Conservation (phyloP, 1,140 invertebrate species). For the Drosophila arawakana region DNA sequence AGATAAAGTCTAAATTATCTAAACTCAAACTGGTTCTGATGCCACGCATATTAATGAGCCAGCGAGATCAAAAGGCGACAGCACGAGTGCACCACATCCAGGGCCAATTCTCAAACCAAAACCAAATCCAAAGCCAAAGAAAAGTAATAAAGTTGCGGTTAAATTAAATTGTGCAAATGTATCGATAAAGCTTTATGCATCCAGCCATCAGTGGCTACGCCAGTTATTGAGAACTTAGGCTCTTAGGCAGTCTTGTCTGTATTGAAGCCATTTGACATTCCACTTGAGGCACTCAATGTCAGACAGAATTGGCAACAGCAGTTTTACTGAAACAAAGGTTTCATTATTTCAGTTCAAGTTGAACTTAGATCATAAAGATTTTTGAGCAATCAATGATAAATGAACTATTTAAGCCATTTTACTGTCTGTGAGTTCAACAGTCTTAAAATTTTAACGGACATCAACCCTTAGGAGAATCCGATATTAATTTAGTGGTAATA, state of each 20-base stretch:
- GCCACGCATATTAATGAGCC: conserved; percentile 76
- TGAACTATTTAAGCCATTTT: too few species aligned
- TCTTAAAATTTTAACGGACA: too few species aligned
- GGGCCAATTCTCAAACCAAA: not conserved
- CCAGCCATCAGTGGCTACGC: conserved; percentile 5
- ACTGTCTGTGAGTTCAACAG: too few species aligned
- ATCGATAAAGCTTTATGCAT: conserved; percentile 73
- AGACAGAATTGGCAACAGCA: too few species aligned
- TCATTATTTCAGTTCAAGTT: too few species aligned
- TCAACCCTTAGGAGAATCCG: too few species aligned
- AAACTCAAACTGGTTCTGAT: conserved; percentile 76
- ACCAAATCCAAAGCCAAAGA: conserved; percentile 36
- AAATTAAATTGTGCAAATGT: conserved; percentile 81
- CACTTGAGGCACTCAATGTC: too few species aligned
- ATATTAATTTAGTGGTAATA: too few species aligned
- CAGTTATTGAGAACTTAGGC: not conserved
- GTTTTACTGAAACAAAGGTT: too few species aligned
- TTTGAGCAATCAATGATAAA: too few species aligned
- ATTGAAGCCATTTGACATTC: too few species aligned
- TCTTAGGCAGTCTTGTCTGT: not conserved
- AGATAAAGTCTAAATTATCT: conserved; percentile 77
- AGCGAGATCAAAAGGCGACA: conserved; percentile 59
- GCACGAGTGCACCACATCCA: conserved; percentile 57
- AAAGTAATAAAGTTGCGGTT: conserved; percentile 80
- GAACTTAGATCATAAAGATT: too few species aligned